Conservation (phyloP, 1,140 invertebrate species). For the Teleogryllus occipitalis region DNA sequence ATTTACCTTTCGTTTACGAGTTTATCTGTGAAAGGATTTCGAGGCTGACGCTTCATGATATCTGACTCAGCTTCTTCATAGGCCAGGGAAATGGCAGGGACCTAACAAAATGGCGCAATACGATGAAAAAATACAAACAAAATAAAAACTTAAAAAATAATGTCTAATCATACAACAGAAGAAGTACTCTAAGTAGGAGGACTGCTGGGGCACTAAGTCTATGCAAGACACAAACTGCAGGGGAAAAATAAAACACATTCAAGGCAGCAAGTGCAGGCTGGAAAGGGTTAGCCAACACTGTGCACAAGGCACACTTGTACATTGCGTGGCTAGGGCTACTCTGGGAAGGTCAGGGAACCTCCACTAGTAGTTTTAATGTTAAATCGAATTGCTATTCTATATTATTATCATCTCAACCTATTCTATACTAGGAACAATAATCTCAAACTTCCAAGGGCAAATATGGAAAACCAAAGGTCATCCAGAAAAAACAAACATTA, state of each 20-base stretch:
- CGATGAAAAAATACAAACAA: conserved; percentile 26
- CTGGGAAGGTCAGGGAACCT: not conserved
- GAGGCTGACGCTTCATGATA: conserved; percentile 97
- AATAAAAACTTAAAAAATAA: conserved; percentile 21
- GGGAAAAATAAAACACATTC: conserved; percentile 19
- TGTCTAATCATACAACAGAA: conserved; percentile 12
- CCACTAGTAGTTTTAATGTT: not conserved
- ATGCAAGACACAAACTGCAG: conserved; percentile 17
- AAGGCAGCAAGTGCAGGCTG: conserved; percentile 25
- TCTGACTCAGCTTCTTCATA: conserved; percentile 97
- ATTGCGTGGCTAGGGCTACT: not conserved
- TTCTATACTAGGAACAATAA: not conserved
- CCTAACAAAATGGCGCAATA: conserved; percentile 46
- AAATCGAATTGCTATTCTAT: not conserved
- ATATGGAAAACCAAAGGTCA: not conserved
- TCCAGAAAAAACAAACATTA: not conserved
- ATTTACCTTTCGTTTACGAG: conserved; percentile 96
- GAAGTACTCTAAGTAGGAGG: conserved; percentile 8
- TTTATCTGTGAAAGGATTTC: conserved; percentile 92
- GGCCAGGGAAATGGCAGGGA: conserved; percentile 96
- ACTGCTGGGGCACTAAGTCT: conserved; percentile 10
- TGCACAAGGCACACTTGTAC: not conserved
- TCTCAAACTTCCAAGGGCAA: not conserved
- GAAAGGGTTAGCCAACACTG: not conserved
- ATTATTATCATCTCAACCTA: not conserved